These are phyloP conservation scores for Perizoma affinitatum DNA, from an alignment of 2,888 invertebrate genomes.

Conservation along the genomic window DNA sequence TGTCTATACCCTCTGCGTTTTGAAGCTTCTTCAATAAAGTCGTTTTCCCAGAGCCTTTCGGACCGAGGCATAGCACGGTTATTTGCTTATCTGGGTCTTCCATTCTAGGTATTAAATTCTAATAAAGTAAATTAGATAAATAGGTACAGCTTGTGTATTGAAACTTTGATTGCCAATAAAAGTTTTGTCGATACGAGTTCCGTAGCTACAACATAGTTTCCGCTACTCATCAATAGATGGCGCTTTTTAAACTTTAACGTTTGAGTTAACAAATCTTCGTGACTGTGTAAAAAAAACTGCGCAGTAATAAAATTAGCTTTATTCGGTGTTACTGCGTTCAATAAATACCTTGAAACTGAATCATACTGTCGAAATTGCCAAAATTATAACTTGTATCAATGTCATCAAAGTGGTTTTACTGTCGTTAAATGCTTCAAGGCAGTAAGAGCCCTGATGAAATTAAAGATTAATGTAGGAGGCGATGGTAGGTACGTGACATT, in stretches of 20 bases:
- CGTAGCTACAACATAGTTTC: slow-evolving; percentile 40
- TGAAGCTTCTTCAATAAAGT: slow-evolving; percentile 90
- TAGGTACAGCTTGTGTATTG: not conserved
- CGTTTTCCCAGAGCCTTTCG: slow-evolving; percentile 92
- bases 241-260: slow-evolving; percentile 28
- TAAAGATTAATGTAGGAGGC: slow-evolving; percentile 29
- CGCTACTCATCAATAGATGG: slow-evolving; percentile 63
- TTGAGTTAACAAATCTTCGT: not conserved
- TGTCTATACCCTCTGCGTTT: slow-evolving; percentile 87
- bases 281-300: slow-evolving; percentile 20
- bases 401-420: slow-evolving; percentile 33
- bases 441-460: slow-evolving; percentile 30
- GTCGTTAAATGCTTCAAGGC: slow-evolving; percentile 30
- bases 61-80: slow-evolving; percentile 88
- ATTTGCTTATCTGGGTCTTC: slow-evolving; percentile 75
- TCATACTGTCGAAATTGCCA: slow-evolving; percentile 24
- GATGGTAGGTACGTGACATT: slow-evolving; percentile 30
- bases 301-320: slow-evolving; percentile 33
- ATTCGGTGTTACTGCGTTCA: slow-evolving; percentile 28
- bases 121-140: too few species aligned
- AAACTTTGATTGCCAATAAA: not conserved
- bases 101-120: slow-evolving; percentile 44
- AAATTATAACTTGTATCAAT: slow-evolving; percentile 34
- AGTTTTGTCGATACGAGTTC: slow-evolving; percentile 52
- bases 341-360: slow-evolving; percentile 35